These are phyloP conservation scores for Amphiprion percula DNA, from an alignment of 2,113 vertebrate genomes.

Conservation along the genomic window DNA sequence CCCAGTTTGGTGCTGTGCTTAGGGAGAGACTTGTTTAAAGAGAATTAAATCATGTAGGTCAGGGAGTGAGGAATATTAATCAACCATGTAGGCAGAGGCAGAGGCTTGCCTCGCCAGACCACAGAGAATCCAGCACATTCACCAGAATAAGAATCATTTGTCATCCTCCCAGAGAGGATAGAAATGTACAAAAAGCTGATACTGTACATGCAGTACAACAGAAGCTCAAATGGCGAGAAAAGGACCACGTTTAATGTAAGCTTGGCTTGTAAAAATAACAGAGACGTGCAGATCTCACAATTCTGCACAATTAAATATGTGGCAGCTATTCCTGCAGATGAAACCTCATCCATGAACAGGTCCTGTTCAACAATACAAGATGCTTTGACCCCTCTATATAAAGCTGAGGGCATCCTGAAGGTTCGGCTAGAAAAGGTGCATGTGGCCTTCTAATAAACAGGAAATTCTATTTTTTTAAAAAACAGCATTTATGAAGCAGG, in stretches of 20 bases:
- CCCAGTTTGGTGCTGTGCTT: conserved; percentile 31
- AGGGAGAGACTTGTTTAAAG: conserved; percentile 47
- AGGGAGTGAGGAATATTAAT: conserved; percentile 61
- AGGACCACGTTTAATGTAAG: background rate
- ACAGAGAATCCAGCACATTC: conserved; percentile 24
- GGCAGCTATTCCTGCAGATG: conserved; percentile 1
- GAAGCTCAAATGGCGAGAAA: background rate
- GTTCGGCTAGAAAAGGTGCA: background rate
- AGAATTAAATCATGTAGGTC: conserved; percentile 63
- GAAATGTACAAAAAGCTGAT: background rate
- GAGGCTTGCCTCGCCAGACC: conserved; percentile 15
- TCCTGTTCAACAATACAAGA: background rate
- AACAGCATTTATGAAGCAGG: background rate
- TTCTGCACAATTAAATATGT: conserved; percentile 6
- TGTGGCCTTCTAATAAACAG: background rate
- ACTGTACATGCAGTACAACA: background rate
- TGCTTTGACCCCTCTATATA: background rate
- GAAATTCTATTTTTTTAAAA: background rate
- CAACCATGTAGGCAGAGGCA: conserved; percentile 36
- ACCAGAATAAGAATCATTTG: conserved; percentile 13
- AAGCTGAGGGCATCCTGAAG: background rate
- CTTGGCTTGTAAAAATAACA: background rate
- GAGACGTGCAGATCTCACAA: no score
- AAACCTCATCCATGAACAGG: background rate
- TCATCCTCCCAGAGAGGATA: background rate